phyloP scores from a whole-genome alignment of 2,888 invertebrate genomes.

The Dorcus parallelipipedus region DNA sequence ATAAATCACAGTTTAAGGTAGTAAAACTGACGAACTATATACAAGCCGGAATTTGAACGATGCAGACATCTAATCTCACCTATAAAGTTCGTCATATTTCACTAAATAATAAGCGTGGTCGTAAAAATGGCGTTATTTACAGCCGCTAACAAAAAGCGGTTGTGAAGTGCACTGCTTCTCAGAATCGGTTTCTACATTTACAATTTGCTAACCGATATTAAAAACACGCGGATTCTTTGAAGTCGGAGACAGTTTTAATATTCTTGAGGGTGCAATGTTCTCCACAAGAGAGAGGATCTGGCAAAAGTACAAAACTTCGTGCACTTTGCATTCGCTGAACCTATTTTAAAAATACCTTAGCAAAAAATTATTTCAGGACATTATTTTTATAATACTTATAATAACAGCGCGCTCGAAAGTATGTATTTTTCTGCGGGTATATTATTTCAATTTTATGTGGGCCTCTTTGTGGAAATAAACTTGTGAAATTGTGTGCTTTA shows the following conservation, averaged over 20 bases:
- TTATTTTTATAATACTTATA: too few species aligned
- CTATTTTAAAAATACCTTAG: background rate
- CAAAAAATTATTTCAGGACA: background rate
- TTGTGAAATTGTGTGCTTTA: too few species aligned
- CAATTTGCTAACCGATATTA: conserved; percentile 27
- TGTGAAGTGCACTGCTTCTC: conserved; percentile 9
- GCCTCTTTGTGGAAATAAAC: too few species aligned
- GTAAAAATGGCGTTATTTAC: conserved; percentile 17
- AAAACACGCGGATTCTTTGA: conserved; percentile 27
- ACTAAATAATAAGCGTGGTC: conserved; percentile 14
- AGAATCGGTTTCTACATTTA: conserved; percentile 19
- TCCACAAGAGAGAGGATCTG: conserved; percentile 17
- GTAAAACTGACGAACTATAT: background rate
- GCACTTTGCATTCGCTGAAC: background rate
- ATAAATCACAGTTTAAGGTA: too few species aligned
- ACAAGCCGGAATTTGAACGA: background rate
- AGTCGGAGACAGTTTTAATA: conserved; percentile 26
- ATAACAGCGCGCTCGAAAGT: too few species aligned
- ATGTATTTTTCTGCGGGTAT: too few species aligned
- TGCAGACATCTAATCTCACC: conserved; percentile 12
- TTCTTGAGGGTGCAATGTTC: conserved; percentile 25
- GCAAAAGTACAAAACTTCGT: conserved; percentile 21
- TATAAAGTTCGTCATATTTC: conserved; percentile 17
- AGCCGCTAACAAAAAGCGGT: conserved; percentile 3
- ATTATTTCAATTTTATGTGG: too few species aligned